These are phyloP conservation scores for Petrophora chlorosata DNA, from an alignment of 2,888 invertebrate genomes.

Conservation along the genomic window DNA sequence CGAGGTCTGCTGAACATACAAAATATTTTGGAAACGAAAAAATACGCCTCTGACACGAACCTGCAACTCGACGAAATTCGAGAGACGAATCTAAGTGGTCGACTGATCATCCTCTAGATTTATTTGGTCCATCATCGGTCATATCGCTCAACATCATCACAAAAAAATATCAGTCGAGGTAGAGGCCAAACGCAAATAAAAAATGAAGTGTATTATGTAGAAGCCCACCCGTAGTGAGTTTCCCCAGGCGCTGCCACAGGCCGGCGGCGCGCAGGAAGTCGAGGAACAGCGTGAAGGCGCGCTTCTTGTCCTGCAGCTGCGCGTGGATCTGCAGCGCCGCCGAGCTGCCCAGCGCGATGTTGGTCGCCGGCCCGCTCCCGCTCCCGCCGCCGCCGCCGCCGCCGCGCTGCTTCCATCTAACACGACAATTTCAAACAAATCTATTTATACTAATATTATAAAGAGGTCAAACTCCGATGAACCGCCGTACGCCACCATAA, in stretches of 20 bases:
- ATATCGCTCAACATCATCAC: too few species aligned
- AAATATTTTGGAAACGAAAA: too few species aligned
- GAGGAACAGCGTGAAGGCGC: conserved; percentile 90
- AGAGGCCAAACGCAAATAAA: too few species aligned
- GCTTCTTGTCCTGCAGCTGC: conserved; percentile 94
- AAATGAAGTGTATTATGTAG: not conserved
- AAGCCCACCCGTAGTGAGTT: conserved; percentile 47
- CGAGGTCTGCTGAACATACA: too few species aligned
- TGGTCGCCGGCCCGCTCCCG: conserved; percentile 46
- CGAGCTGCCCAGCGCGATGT: conserved; percentile 86
- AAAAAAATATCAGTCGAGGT: too few species aligned
- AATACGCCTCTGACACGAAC: too few species aligned
- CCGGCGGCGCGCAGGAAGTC: conserved; percentile 89
- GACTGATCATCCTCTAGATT: too few species aligned
- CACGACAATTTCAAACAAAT: not conserved
- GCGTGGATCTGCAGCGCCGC: conserved; percentile 92
- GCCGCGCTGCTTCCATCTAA: conserved; percentile 63
- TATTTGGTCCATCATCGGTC: too few species aligned
- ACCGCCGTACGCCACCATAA: too few species aligned
- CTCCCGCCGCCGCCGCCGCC: conserved; percentile 40
- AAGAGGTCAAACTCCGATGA: too few species aligned
- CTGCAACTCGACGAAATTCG: too few species aligned
- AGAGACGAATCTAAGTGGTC: too few species aligned
- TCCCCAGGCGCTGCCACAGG: conserved; percentile 85
- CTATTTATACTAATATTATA: not conserved